phyloP scores from a whole-genome alignment of 1,140 invertebrate genomes.

The Adoxophyes honmai region DNA sequence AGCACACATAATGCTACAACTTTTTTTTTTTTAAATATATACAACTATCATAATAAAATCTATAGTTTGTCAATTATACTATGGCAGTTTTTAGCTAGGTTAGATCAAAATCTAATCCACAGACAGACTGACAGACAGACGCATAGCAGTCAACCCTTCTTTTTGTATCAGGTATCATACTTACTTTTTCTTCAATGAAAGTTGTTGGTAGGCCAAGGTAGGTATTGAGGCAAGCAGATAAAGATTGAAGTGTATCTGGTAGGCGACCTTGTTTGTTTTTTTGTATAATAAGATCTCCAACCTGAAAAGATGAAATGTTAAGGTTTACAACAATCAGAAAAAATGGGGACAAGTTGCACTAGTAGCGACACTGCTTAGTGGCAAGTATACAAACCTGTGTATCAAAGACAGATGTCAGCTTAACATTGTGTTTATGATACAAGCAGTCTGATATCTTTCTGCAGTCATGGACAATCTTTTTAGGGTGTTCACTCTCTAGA shows the following conservation, averaged over 20 bases:
- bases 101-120: too few species aligned
- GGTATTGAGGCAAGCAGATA: constrained; percentile 60
- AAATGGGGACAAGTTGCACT: too few species aligned
- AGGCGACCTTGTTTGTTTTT: constrained; percentile 64
- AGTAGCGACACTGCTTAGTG: too few species aligned
- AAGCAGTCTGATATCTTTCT: constrained; percentile 73
- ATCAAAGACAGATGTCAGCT: constrained; percentile 72
- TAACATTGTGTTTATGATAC: constrained; percentile 71
- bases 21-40: too few species aligned
- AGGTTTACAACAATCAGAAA: too few species aligned
- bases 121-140: too few species aligned
- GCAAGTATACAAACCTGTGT: constrained; percentile 71
- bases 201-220: constrained; percentile 62
- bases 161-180: constrained; percentile 10
- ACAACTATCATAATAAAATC: too few species aligned
- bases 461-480: constrained; percentile 75
- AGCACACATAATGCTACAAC: too few species aligned
- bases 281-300: constrained; percentile 67
- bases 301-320: constrained; percentile 36
- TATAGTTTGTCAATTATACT: too few species aligned
- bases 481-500: constrained; percentile 61
- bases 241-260: constrained; percentile 54
- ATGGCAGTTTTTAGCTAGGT: too few species aligned
- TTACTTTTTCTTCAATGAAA: constrained; percentile 64
- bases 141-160: not conserved